Percentiles rank a stretch among this genome's conserved stretches.
These are phyloP conservation scores for Eupeodes luniger DNA, from an alignment of 2,888 invertebrate species.

Conservation along the genomic window DNA sequence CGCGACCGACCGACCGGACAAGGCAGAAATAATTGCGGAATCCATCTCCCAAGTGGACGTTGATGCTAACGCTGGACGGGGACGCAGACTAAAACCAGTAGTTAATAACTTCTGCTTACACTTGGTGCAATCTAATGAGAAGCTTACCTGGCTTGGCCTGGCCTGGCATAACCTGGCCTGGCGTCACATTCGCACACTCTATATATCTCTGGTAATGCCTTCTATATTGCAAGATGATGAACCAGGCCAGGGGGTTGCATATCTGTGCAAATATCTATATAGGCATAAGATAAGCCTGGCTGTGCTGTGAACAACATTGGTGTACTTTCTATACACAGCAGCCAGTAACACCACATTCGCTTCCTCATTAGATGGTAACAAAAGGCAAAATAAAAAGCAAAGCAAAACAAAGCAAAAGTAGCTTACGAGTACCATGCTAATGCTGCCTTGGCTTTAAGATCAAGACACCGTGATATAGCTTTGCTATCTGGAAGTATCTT, in stretches of 20 bases:
- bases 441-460: constrained; percentile 61
- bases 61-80: too few species aligned
- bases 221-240: constrained; percentile 21
- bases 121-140: constrained; percentile 64
- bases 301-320: constrained; percentile 11
- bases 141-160: constrained; percentile 7
- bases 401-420: constrained; percentile 26
- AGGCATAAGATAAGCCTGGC: neutral
- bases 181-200: constrained; percentile 28
- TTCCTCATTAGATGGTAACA: constrained; percentile 71
- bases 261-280: too few species aligned
- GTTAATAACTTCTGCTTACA: constrained; percentile 72
- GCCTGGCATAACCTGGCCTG: constrained; percentile 6
- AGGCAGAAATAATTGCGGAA: constrained; percentile 56
- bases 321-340: constrained; percentile 67
- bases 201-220: constrained; percentile 3
- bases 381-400: constrained; percentile 23
- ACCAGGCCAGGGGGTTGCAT: constrained; percentile 46
- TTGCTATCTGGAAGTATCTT: constrained; percentile 71
- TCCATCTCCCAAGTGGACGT: constrained; percentile 56
- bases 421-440: constrained; percentile 54
- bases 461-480: constrained; percentile 68
- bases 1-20: constrained; percentile 23
- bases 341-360: constrained; percentile 59
- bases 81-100: constrained; percentile 65